Base-by-base conservation (phyloP, 2,888 invertebrate genomes). In the Eretmocerus hayati region DNA sequence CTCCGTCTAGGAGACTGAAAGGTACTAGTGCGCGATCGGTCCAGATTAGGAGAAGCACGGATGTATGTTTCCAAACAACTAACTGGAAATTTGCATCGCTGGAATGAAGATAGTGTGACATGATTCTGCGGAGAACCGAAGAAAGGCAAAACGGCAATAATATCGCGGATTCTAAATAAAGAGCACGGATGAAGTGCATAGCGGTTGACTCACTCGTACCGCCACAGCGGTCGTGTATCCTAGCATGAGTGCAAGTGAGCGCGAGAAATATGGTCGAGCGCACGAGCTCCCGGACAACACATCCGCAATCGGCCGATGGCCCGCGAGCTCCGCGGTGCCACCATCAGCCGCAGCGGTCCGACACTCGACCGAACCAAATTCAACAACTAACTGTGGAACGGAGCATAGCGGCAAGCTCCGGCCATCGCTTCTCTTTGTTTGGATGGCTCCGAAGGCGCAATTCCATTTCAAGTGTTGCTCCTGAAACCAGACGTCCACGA, bases 381-480 rank as follows among this genome's bases (percentile, higher is more conserved):
- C n/a, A n/a, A n/a, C n/a, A n/a, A n/a, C n/a, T n/a, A n/a, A n/a
- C n/a, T n/a, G n/a, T n/a, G 55, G 55, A 54, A 54, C 54, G 51
- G 52, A 36, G 46, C 21, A 49, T 46, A 52, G 55, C 51, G 51
- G 52, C 36, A 48, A 38, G 43, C 45, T 43, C 15, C 13, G 52
- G 48, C 45, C 62, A 75, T 72, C 64, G 76, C 74, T 79, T 80
- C 63, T 81, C 85, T 47, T 75, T 87, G 64, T 78, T 86, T 64
- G 81, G 80, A 72, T 87, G 87, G 87, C 80, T 87, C 65, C 82
- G 81, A 55, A 80, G 81, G 54, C 74, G 78, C 20, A 8, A 57
- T 3, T 43, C 59, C 35, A 33, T 32, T 2, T 51, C 52, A 23
- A 48, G 46, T 9, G 43, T 4, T 16, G 23, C 18, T 38, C 20